Conservation (phyloP, 2,113 vertebrate genomes). For the Microcebus ravelobensis region DNA sequence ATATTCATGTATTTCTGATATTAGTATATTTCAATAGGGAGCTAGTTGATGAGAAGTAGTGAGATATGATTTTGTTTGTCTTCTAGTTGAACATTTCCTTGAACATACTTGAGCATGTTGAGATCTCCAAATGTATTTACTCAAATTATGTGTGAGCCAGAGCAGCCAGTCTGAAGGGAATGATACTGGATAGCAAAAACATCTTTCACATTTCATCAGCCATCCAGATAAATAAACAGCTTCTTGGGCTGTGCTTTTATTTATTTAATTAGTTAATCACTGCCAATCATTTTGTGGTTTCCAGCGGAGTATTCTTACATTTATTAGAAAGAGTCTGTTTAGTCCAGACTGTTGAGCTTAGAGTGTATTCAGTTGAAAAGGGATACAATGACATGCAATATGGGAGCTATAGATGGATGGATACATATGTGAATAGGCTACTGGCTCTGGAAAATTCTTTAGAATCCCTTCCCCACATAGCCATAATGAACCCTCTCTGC, state of each 20-base stretch:
- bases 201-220: neutral
- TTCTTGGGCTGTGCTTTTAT: neutral
- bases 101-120: constrained; percentile 71
- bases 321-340: constrained; percentile 5
- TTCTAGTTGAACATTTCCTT: constrained; percentile 73
- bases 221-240: neutral
- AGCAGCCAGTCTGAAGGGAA: constrained; percentile 63
- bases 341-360: neutral
- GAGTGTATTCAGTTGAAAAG: neutral
- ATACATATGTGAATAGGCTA: neutral
- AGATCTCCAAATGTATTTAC: constrained; percentile 73
- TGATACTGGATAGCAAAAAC: neutral
- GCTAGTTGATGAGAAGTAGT: constrained; percentile 1
- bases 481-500: neutral
- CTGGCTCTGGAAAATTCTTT: neutral
- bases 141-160: constrained; percentile 68
- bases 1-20: constrained; percentile 50
- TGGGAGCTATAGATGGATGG: neutral
- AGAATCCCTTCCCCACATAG: neutral
- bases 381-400: neutral
- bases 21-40: constrained; percentile 59
- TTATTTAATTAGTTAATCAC: constrained; percentile 34
- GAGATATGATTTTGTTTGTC: constrained; percentile 62
- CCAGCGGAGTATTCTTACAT: neutral
- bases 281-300: constrained; percentile 1